Evolutionary conservation across 2,797 vertebrate genomes (phyloP), one percentile per base, ranked within the genome.

Genomic region (Sebastes trivittatus): DNA sequence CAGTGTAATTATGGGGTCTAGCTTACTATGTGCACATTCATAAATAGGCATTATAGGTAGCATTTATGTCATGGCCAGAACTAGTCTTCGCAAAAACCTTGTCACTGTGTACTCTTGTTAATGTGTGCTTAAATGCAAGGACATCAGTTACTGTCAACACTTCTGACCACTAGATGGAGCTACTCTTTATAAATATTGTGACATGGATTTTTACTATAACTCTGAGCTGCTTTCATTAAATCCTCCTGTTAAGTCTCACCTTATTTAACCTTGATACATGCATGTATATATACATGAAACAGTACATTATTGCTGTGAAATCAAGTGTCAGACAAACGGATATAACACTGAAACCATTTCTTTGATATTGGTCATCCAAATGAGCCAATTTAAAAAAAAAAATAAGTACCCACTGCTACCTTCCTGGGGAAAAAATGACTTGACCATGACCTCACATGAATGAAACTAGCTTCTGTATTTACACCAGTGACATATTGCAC

Each of bases 121-220:
- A 16, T 38, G 5, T 38, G 18, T 30, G 7, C 13, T 68, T 49
- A 55, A 65, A 67, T 49, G 25, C 20, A 9, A 38, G 22, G 22
- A 11, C 34, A 20, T 42, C 0, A 23, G 11, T 16, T 32, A 7
- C 29, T 66, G 69, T 74, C 20, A 55, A 56, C 23, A 49, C 4
- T 8, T 83, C 22, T 87, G 27, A 78, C 89, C 95, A 92, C 85
- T 82, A 94, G 93, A 83, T 88, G 92, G 93, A 1, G 87, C 75
- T 52, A 81, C 55, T 73, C 25, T 80, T 70, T 66, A 88, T 34
- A 63, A 72, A 76, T 75, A 78, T 6, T 59, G 66, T 60, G 32
- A 55, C 8, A 8, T 6, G 9, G 14, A 8, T 59, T 42, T 49
- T 16, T 29, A 23, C 71, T 66, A 2, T 30, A 3, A 54, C 61